Base-by-base conservation (phyloP, 2,888 invertebrate genomes). In the Tipula lateralis region DNA sequence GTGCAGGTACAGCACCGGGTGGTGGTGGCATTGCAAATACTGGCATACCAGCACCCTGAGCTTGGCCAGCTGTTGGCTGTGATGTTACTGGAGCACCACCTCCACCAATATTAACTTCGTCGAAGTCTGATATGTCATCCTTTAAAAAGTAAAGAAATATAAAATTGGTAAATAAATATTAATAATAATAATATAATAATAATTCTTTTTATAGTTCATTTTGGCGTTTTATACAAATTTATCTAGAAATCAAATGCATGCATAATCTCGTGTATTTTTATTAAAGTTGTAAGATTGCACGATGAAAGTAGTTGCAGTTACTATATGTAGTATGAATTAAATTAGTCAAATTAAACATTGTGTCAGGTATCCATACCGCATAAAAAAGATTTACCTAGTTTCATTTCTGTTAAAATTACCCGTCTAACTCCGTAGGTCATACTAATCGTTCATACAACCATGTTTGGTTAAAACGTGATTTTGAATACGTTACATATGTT, bases 51-150 rank as follows among this genome's bases (percentile, higher is more conserved):
- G 86, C 85, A 13, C 87, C 87, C 24, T 86, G 85, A 81, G 87
- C 88, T 85, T 89, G 88, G 13, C 89, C 89, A 24, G 88, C 85
- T 84, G 86, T 87, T 80, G 89, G 89, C 85, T 90, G 90, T 84
- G 87, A 86, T 85, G 89, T 89, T 7, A 89, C 89, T 5, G 89
- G 89, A 81, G 86, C 87, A 2, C 87, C 86, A 9, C 88, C 88
- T 30, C 88, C 87, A 32, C 87, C 87, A 85, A 89, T 86, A 86
- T 89, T 88, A 9, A 89, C 88, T 86, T 90, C 90, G 50, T 90
- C 90, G 82, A 90, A 87, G 86, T 90, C 90, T 85, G 87, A 86
- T 12, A 87, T 88, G 85, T 90, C 90, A 87, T 90, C 90, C 90
- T 90, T 86, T 36, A 87, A 86, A 82, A 84, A 80, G 30, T 30